Percentiles rank a stretch among this genome's conserved stretches.
Conservation (phyloP, 2,888 invertebrate genomes). For the Leptothorax acervorum region DNA sequence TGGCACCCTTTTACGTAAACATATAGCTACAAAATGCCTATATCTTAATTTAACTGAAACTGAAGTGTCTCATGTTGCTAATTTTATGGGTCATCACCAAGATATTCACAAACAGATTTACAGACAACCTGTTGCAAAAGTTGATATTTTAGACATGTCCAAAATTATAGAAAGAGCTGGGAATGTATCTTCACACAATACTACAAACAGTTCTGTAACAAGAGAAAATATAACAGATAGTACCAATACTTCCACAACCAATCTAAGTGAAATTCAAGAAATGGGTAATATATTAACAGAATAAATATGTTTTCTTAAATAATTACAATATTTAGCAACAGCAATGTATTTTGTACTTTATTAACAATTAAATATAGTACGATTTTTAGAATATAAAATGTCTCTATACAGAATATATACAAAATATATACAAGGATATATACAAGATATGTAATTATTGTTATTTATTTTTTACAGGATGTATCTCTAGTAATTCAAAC, state of each 20-base stretch:
- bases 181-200: background rate
- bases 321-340: too few relatives aligned
- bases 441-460: too few relatives aligned
- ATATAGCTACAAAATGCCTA: constrained; percentile 20
- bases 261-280: background rate
- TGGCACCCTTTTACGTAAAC: constrained; percentile 1
- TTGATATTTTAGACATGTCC: constrained; percentile 8
- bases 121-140: background rate
- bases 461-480: too few relatives aligned
- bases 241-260: background rate
- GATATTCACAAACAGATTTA: constrained; percentile 10
- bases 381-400: too few relatives aligned
- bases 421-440: too few relatives aligned
- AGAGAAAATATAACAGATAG: background rate
- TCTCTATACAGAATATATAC: too few relatives aligned
- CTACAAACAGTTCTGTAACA: background rate
- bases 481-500: too few relatives aligned
- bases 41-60: background rate
- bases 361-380: too few relatives aligned
- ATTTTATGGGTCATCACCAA: constrained; percentile 28
- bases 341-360: too few relatives aligned
- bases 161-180: constrained; percentile 18
- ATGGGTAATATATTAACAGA: background rate
- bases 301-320: too few relatives aligned
- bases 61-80: background rate